These are phyloP conservation scores for Sparidentex hasta DNA, from an alignment of 2,797 vertebrate species.

Conservation along the genomic window DNA sequence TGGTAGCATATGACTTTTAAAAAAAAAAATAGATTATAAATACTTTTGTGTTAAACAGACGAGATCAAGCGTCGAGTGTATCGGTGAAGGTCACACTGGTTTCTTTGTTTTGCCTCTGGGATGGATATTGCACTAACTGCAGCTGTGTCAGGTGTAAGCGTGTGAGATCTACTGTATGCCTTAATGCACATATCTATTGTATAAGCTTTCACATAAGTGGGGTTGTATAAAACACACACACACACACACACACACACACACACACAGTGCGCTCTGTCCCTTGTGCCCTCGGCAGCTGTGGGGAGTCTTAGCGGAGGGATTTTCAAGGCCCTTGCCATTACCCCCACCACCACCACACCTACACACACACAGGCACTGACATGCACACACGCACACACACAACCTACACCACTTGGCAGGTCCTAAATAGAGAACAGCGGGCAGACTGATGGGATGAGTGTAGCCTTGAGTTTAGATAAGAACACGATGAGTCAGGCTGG, in stretches of 20 bases:
- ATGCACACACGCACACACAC: slow-evolving; percentile 22
- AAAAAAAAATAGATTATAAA: background rate
- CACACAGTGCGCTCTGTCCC: slow-evolving; percentile 45
- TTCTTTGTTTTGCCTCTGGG: too few species aligned
- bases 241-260: background rate
- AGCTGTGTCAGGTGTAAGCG: background rate
- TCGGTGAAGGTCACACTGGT: background rate
- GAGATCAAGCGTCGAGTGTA: background rate
- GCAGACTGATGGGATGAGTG: slow-evolving; percentile 36
- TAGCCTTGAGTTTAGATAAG: slow-evolving; percentile 66
- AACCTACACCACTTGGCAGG: slow-evolving; percentile 37
- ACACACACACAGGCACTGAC: slow-evolving; percentile 26
- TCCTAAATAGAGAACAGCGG: slow-evolving; percentile 66
- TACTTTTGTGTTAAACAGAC: slow-evolving; percentile 5
- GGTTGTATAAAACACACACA: slow-evolving; percentile 1
- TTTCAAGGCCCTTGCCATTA: slow-evolving; percentile 65
- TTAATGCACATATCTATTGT: slow-evolving; percentile 12
- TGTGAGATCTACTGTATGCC: slow-evolving; percentile 17
- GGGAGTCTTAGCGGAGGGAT: slow-evolving; percentile 70
- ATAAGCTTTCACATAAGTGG: slow-evolving; percentile 14
- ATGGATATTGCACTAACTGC: background rate
- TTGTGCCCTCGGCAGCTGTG: slow-evolving; percentile 75
- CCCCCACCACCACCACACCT: slow-evolving; percentile 15
- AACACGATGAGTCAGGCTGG: slow-evolving; percentile 56
- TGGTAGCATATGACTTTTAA: background rate